Evolutionary conservation across 2,888 invertebrate species (phyloP).

Genomic region (Augiades crinisus): DNA sequence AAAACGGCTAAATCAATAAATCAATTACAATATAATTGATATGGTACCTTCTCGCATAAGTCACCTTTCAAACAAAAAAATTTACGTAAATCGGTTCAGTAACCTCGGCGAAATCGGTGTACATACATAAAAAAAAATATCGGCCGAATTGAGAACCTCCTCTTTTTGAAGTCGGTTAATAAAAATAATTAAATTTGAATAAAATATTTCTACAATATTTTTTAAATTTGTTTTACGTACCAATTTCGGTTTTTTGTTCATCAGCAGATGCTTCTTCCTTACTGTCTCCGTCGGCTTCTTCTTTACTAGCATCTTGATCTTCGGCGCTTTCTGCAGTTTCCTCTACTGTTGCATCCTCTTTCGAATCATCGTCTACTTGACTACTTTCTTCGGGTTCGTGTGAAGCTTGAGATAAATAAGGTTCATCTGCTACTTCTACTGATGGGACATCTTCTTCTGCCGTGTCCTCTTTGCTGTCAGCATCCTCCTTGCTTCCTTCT

Average conservation of each 20-base stretch:
- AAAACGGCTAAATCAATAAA: no score
- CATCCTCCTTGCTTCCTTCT: constrained; percentile 46
- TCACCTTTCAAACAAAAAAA: no score
- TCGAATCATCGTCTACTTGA: constrained; percentile 57
- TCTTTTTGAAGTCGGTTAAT: no score
- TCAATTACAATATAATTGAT: no score
- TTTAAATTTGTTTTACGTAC: no score
- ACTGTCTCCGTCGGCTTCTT: constrained; percentile 49
- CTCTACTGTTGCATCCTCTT: constrained; percentile 53
- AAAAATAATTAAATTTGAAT: no score
- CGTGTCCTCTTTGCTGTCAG: constrained; percentile 50
- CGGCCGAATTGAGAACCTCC: no score
- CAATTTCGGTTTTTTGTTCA: constrained; percentile 68
- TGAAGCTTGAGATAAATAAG: constrained; percentile 69
- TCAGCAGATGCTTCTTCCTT: constrained; percentile 72
- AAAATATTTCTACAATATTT: no score
- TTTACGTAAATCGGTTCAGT: no score
- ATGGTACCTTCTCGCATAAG: no score
- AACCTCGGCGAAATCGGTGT: no score
- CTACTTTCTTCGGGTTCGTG: constrained; percentile 66
- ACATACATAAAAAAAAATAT: no score
- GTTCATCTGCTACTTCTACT: constrained; percentile 74
- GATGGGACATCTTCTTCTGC: constrained; percentile 64
- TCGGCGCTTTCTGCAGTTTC: constrained; percentile 58
- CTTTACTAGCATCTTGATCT: constrained; percentile 47